A percentile compares a stretch with the other conserved stretches of the same genome.
These are phyloP conservation scores for Sitophilus oryzae DNA, from an alignment of 1,140 invertebrate species.

Conservation along the genomic window DNA sequence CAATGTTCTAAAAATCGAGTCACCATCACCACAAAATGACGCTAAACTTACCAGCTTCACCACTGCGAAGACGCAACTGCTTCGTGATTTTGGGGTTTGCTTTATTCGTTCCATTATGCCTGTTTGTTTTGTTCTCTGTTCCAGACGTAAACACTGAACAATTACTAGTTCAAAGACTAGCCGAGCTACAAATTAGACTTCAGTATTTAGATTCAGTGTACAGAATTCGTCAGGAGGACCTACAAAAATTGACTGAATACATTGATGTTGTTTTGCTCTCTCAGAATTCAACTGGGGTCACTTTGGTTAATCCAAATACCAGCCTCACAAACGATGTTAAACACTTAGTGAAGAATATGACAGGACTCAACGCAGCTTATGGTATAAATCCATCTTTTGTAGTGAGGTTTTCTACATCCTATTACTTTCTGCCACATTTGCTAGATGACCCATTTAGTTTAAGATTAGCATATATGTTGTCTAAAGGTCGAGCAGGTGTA, in stretches of 20 bases:
- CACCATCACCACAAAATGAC: no score
- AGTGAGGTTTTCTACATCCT: slow-evolving; percentile 69
- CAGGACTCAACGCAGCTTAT: slow-evolving; percentile 43
- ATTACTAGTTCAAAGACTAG: slow-evolving; percentile 59
- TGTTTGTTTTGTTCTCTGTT: slow-evolving; percentile 47
- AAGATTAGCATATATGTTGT: slow-evolving; percentile 70
- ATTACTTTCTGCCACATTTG: slow-evolving; percentile 83
- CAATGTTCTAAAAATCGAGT: no score
- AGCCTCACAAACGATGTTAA: slow-evolving; percentile 47
- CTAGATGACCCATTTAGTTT: slow-evolving; percentile 72
- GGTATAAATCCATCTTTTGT: slow-evolving; percentile 42
- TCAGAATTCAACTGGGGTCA: slow-evolving; percentile 41
- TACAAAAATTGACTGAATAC: slow-evolving; percentile 58
- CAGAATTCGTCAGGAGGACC: slow-evolving; percentile 62
- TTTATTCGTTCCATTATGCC: slow-evolving; percentile 50
- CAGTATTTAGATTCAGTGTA: slow-evolving; percentile 69
- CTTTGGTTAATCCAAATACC: slow-evolving; percentile 32
- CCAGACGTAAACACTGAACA: slow-evolving; percentile 58
- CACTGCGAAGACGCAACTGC: slow-evolving; percentile 48
- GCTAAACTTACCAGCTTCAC: slow-evolving; percentile 41
- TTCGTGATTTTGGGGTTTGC: slow-evolving; percentile 47
- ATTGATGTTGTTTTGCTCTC: slow-evolving; percentile 46
- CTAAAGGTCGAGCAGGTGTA: slow-evolving; percentile 65
- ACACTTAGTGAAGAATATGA: slow-evolving; percentile 48
- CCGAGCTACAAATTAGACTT: slow-evolving; percentile 63